phyloP scores from a whole-genome alignment of 2,113 vertebrate species.

The Uropsilus gracilis region DNA sequence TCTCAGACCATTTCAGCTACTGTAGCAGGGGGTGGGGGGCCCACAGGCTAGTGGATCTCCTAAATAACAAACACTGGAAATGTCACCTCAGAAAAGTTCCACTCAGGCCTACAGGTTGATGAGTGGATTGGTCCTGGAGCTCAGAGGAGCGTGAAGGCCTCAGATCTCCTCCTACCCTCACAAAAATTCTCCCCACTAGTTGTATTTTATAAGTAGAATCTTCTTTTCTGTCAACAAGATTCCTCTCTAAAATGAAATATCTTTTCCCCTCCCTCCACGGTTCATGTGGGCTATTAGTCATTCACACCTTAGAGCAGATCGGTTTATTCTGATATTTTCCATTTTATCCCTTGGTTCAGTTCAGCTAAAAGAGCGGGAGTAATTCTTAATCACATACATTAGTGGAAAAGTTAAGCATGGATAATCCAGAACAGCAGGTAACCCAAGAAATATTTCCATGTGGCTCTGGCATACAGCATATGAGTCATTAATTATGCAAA shows the following conservation, averaged over 20 bases:
- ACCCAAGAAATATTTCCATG: conserved; percentile 56
- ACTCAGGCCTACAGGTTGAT: background rate
- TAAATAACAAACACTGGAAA: background rate
- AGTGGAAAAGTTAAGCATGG: conserved; percentile 30
- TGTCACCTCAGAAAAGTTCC: background rate
- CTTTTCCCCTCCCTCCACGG: background rate
- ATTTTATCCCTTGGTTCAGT: background rate
- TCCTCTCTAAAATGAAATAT: background rate
- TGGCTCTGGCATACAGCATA: conserved; percentile 45
- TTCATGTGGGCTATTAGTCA: background rate
- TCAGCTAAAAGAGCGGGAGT: background rate
- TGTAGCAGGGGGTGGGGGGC: background rate
- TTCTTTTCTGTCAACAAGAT: background rate
- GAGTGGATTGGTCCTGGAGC: background rate
- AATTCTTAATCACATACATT: conserved; percentile 32
- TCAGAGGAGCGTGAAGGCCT: background rate
- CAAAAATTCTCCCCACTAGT: background rate
- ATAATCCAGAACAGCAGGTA: conserved; percentile 65
- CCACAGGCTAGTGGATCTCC: background rate
- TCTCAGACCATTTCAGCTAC: background rate
- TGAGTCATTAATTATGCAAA: conserved; percentile 50
- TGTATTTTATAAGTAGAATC: background rate
- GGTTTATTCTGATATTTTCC: background rate
- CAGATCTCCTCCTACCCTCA: background rate
- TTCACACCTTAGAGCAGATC: background rate